Base-by-base conservation (phyloP, 2,113 vertebrate species). In the Rhagologus leucostigma region DNA sequence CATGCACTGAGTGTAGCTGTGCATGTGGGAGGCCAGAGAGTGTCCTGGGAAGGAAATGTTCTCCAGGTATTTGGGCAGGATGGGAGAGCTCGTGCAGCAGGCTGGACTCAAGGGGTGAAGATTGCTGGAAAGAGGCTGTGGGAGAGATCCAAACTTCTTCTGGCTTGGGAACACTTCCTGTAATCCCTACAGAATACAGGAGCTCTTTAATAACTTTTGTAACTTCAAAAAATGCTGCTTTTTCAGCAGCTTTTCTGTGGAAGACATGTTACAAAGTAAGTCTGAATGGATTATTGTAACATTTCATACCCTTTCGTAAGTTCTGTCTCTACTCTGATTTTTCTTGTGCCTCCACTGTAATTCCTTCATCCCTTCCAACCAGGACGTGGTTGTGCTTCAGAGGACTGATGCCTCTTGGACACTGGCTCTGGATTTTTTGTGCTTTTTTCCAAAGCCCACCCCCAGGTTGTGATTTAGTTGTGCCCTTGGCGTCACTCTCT, bases 61-160 rank as follows among this genome's bases (percentile, higher is more conserved):
- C 85, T 69, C 81, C 3, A 6, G 42, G 20, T 57, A 37, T 67
- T 41, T 76, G 95, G 88, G 85, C 82, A 90, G 85, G 75, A 90
- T 94, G 84, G 74, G 94, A 95, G 87, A 90, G 84, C 74, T 73
- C 33, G 57, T 80, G 82, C 95, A 89, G 83, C 89, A 88, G 78
- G 64, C 83, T 92, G 83, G 56, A 49, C 65, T 88, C 62, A 21
- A 65, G 70, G 92, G 69, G n/a, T 33, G 80, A 64, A 81, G 50
- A 84, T 81, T 46, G 42, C 83, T 83, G 42, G 93, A 88, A 86
- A 65, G 70, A 92, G 92, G 85, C 55, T 85, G 32, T 69, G 16
- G 15, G 73, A 92, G 65, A 68, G 63, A 62, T 53, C 39, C 53
- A 57, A 30, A 29, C 35, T 46, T 47, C 70, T 84, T 42, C 32